Conservation (phyloP, 2,797 vertebrate genomes). For the Acipenser ruthenus region DNA sequence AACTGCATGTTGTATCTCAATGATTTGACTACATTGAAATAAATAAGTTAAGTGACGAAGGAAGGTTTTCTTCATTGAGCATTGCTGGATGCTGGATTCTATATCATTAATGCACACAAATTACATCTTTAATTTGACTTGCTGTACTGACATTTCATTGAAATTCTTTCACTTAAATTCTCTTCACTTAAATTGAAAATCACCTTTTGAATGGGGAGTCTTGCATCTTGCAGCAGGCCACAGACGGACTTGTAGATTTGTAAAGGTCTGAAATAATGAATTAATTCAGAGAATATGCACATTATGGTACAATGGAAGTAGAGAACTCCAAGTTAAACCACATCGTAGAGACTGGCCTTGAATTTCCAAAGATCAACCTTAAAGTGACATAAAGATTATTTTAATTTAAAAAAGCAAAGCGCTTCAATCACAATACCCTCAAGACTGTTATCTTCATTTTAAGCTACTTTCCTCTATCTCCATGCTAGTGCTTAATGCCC, state of each 20-base stretch:
- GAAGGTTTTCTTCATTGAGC: slow-evolving; percentile 45
- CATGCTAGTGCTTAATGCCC: no score
- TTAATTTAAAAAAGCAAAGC: slow-evolving; percentile 33
- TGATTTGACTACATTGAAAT: slow-evolving; percentile 72
- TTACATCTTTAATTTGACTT: slow-evolving; percentile 73
- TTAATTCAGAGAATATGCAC: slow-evolving; percentile 33
- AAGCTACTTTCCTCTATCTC: no score
- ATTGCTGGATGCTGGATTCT: slow-evolving; percentile 50
- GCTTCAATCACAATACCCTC: slow-evolving; percentile 43
- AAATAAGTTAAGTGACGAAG: slow-evolving; percentile 64
- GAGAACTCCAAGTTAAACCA: slow-evolving; percentile 41
- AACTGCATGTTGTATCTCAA: slow-evolving; percentile 63
- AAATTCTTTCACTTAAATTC: slow-evolving; percentile 67
- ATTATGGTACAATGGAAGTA: slow-evolving; percentile 29
- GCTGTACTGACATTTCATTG: slow-evolving; percentile 65
- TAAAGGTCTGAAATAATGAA: slow-evolving; percentile 51
- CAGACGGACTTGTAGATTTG: slow-evolving; percentile 54
- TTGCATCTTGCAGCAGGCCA: slow-evolving; percentile 57
- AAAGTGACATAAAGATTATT: slow-evolving; percentile 39
- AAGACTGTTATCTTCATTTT: no score
- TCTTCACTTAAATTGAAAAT: slow-evolving; percentile 69
- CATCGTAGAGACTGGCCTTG: slow-evolving; percentile 35
- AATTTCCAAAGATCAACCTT: slow-evolving; percentile 49
- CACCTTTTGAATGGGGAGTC: slow-evolving; percentile 56
- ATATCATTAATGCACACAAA: slow-evolving; percentile 49